Percentiles rank a stretch among this genome's conserved stretches.
Conservation (phyloP, 1,140 invertebrate genomes). For the Sweltsa coloradensis region DNA sequence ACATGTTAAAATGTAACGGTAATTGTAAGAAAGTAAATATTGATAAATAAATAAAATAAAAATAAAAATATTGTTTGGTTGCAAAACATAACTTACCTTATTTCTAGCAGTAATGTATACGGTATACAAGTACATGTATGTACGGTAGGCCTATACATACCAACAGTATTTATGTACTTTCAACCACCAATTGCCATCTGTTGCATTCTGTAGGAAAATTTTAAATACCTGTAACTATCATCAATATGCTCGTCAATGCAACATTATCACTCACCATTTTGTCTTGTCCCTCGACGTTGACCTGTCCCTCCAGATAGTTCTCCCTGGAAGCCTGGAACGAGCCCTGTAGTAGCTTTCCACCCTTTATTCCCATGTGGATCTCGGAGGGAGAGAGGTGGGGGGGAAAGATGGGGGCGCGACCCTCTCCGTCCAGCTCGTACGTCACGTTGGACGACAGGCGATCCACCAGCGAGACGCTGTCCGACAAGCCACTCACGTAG, state of each 20-base stretch:
- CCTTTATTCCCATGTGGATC: slow-evolving; percentile 67
- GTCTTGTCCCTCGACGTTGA: slow-evolving; percentile 64
- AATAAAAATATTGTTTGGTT: no score
- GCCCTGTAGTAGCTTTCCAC: slow-evolving; percentile 69
- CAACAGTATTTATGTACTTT: no score
- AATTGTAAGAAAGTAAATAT: no score
- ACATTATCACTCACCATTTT: slow-evolving; percentile 72
- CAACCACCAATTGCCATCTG: no score
- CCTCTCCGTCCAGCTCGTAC: slow-evolving; percentile 40
- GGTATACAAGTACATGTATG: no score
- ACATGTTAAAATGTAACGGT: no score
- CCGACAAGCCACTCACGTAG: slow-evolving; percentile 54
- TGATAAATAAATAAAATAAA: no score
- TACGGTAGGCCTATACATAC: no score
- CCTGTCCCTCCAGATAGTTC: slow-evolving; percentile 91
- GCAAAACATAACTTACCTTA: no score
- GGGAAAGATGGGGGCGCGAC: slow-evolving; percentile 51
- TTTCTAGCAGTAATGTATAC: no score
- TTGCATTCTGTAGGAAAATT: no score
- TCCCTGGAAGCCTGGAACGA: slow-evolving; percentile 72
- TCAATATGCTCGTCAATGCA: slow-evolving; percentile 84
- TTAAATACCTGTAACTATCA: no score
- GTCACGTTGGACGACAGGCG: slow-evolving; percentile 55
- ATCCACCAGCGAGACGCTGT: slow-evolving; percentile 56
- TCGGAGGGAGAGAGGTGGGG: slow-evolving; percentile 69